Evolutionary conservation across 2,888 invertebrate genomes (phyloP), one percentile per base, ranked within the genome.

Genomic region (Rotaria magnacalcarata): DNA sequence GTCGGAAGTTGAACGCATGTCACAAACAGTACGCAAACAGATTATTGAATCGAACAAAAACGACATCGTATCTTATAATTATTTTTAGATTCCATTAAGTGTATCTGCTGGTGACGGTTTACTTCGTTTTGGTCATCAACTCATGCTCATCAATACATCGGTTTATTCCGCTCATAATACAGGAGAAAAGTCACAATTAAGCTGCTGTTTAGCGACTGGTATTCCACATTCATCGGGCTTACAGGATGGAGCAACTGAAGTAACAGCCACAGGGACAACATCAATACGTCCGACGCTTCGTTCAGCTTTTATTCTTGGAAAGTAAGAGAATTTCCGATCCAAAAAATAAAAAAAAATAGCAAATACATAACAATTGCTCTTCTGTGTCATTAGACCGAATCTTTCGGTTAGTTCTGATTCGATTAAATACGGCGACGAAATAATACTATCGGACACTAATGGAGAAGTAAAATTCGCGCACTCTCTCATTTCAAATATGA

Each of bases 101-200:
- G 19, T 80, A 47, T n/a, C 80, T 2, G 80, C 41, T 11, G 19
- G 80, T 80, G 80, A 80, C 19, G 47, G 80, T 47, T 80, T 47
- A n/a, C 47, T 80, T 47, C 80, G 47, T 47, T 80, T 47, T 80
- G 80, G 80, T 47, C 80, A 80, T 80, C 80, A 80, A 80, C 14
- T 24, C 24, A 43, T 47, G 4, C 47, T 80, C n/a, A 47, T n/a
- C 11, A 47, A 80, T 80, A n/a, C 43, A 47, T 80, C 24, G 47
- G 47, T 14, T 41, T 11, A 80, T 14, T 47, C 43, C 11, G 80
- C 43, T n/a, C 43, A 4, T n/a, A 16, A 24, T 80, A 80, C 80
- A 21, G 80, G 80, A 24, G 80, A 80, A 11, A 43, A 80, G n/a
- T 47, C 43, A 43, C 24, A 80, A 47, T 21, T 47, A 21, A 47